Evolutionary conservation across 1,140 invertebrate genomes (phyloP).

Genomic region (Apis mellifera): DNA sequence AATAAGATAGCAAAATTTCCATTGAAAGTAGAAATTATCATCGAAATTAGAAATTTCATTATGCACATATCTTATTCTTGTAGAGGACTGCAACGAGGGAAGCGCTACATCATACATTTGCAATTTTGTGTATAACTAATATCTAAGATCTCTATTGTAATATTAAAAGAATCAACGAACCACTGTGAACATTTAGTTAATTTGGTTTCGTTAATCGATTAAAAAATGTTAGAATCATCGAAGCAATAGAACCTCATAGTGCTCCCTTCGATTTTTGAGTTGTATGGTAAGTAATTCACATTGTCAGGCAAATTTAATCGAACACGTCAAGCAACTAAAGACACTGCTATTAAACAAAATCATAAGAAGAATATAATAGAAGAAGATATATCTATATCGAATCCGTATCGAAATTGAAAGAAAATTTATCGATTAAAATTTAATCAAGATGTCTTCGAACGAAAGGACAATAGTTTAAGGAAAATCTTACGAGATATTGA

Average conservation of each 20-base stretch:
- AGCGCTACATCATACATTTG: slow-evolving; percentile 40
- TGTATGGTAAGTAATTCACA: not conserved
- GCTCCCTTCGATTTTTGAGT: slow-evolving; percentile 43
- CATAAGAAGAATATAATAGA: slow-evolving; percentile 33
- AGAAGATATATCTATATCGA: slow-evolving; percentile 22
- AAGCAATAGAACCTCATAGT: slow-evolving; percentile 32
- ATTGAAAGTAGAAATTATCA: not conserved
- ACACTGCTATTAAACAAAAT: slow-evolving; percentile 61
- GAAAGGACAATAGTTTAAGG: not conserved
- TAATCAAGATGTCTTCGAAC: not conserved
- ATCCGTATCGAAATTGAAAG: not conserved
- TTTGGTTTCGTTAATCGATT: slow-evolving; percentile 25
- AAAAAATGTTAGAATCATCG: not conserved
- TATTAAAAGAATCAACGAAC: slow-evolving; percentile 48
- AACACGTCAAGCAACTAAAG: slow-evolving; percentile 62
- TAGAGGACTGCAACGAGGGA: slow-evolving; percentile 34
- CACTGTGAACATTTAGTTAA: slow-evolving; percentile 50
- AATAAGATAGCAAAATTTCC: not conserved
- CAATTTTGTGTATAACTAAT: slow-evolving; percentile 35
- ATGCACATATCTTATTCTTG: not conserved
- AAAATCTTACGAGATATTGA: not conserved
- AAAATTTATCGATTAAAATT: slow-evolving; percentile 1
- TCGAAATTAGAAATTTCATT: not conserved
- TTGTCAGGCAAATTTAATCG: slow-evolving; percentile 12
- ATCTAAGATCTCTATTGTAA: slow-evolving; percentile 2